Percentiles rank a stretch among this genome's conserved stretches.
Conservation (phyloP, 2,797 vertebrate species). For the Girardinus metallicus region DNA sequence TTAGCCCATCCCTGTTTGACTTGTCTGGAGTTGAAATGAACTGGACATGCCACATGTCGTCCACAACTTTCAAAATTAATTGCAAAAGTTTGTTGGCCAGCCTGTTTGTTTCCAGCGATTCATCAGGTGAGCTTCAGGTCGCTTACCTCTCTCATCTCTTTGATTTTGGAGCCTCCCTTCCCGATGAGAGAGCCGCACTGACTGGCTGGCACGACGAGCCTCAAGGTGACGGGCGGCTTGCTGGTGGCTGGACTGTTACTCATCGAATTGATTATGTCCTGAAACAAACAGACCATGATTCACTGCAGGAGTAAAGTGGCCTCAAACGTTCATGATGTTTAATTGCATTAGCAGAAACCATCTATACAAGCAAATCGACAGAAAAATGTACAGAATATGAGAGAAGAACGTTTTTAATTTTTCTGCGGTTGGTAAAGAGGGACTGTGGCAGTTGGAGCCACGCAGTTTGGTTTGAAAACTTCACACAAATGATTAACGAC, state of each 20-base stretch:
- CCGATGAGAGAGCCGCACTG: conserved; percentile 95
- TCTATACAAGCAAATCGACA: conserved; percentile 2
- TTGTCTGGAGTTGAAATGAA: neutral
- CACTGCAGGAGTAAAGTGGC: conserved; percentile 5
- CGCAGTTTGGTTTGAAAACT: neutral
- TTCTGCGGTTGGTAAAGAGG: neutral
- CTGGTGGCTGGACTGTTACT: conserved; percentile 97
- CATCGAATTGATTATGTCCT: conserved; percentile 99
- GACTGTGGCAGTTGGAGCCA: neutral
- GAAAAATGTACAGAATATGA: conserved; percentile 3
- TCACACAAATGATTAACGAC: conserved; percentile 22
- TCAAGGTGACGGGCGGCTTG: conserved; percentile 92
- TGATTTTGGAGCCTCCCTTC: conserved; percentile 96
- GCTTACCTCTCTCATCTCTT: conserved; percentile 94
- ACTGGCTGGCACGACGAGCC: conserved; percentile 92
- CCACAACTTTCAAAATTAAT: neutral
- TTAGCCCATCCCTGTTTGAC: neutral
- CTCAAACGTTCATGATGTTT: neutral
- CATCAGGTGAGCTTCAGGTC: neutral
- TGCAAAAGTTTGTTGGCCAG: neutral
- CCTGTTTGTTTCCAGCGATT: neutral
- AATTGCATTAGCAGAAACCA: neutral
- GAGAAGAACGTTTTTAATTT: neutral
- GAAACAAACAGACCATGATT: conserved; percentile 25
- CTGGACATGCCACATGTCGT: neutral